Base-by-base conservation (phyloP, 2,113 vertebrate genomes). In the Eupsittula cactorum region DNA sequence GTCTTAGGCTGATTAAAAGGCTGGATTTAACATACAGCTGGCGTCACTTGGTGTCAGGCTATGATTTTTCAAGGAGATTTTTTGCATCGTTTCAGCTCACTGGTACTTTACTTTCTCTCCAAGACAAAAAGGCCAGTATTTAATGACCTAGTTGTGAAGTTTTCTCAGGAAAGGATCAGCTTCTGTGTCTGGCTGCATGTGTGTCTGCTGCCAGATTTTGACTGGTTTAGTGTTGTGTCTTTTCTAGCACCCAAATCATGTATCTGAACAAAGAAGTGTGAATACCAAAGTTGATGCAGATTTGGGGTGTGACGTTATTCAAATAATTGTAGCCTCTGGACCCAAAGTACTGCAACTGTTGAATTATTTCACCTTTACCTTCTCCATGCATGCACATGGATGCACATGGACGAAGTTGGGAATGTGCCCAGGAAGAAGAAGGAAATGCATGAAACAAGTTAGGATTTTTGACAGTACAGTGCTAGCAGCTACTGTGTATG, bases 331-430 rank as follows among this genome's bases (percentile, higher is more conserved):
- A 53, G n/a, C 42, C 37, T 50, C 59, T 3, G 5, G 25, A 44
- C 12, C 46, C 37, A 64, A 27, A 81, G 37, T 49, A 84, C 53
- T 53, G 16, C 35, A 37, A 8, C 39, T 79, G 33, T 37, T 75
- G 74, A 64, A 19, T 68, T 64, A n/a, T 33, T 68, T 82, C 42
- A 23, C 11, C 55, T 29, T 53, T 78, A 41, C 35, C 16, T 89
- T 63, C 29, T 75, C 24, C 11, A 2, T 37, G 4, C 29, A 14
- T 14, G 14, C 62, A 42, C 35, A 23, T 2, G 4, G 35, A 19
- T 2, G 10, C 16, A 37, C 52, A 35, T 0, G 0, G 44, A 47
- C 1, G 1, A 62, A 77, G 37, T 0, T 67, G 67, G 33, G n/a
- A 17, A 53, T 0, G 0, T 39, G 46, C n/a, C 11, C 1, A 25